Evolutionary conservation across 2,797 vertebrate species (phyloP).

Genomic region (Okamejei kenojei): DNA sequence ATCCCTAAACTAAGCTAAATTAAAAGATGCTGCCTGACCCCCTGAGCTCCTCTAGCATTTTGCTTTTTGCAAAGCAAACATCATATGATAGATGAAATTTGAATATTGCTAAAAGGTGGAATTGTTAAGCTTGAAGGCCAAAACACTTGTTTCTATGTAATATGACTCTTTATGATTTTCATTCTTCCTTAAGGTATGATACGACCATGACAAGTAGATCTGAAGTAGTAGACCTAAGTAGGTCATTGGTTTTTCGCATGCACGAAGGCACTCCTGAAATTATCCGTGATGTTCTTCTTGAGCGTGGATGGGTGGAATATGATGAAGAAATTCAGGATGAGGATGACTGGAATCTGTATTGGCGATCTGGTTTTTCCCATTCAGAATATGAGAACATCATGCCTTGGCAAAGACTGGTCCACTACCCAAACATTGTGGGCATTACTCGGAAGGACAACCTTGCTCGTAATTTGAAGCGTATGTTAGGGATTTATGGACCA

Average conservation of each 20-base stretch:
- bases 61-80: no score
- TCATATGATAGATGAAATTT: no score
- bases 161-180: neutral
- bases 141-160: no score
- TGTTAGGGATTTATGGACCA: conserved; percentile 59
- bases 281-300: conserved; percentile 68
- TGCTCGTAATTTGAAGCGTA: conserved; percentile 62
- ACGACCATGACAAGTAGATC: conserved; percentile 45
- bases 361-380: conserved; percentile 59
- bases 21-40: no score
- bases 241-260: conserved; percentile 60
- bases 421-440: conserved; percentile 62
- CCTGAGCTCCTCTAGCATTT: no score
- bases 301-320: conserved; percentile 67
- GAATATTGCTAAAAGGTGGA: neutral
- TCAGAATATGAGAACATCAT: conserved; percentile 57
- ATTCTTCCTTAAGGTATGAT: neutral
- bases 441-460: conserved; percentile 71
- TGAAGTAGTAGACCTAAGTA: conserved; percentile 2
- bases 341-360: conserved; percentile 70
- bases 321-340: conserved; percentile 49
- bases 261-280: conserved; percentile 55
- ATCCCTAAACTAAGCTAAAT: no score
- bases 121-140: neutral
- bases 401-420: conserved; percentile 76